These are phyloP conservation scores for Halcyon smyrnensis DNA, from an alignment of 2,797 vertebrate species.

Conservation along the genomic window DNA sequence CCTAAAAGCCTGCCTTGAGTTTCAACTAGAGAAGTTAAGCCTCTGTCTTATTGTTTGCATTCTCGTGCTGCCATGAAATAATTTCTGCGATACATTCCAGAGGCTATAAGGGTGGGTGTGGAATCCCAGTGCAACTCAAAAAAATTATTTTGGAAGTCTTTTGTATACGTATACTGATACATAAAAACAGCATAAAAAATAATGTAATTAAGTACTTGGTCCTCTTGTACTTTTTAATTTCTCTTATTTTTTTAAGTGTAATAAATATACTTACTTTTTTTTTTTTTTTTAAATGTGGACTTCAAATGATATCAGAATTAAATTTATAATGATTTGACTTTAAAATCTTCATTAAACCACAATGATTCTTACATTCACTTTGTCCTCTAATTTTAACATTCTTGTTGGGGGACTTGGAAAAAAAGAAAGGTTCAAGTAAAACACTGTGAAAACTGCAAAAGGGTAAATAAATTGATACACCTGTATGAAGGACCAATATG, in stretches of 20 bases:
- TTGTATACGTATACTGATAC: background rate
- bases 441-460: background rate
- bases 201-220: accelerated
- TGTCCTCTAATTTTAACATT: background rate
- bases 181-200: background rate
- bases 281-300: too few relatives aligned
- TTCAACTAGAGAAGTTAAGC: background rate
- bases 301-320: background rate
- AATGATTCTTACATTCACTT: background rate
- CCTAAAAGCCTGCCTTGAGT: background rate
- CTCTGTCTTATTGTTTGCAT: background rate
- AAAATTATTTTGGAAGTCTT: background rate
- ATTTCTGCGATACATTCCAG: background rate
- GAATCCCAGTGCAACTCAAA: background rate
- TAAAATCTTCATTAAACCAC: background rate
- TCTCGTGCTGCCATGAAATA: background rate
- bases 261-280: background rate
- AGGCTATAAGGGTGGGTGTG: background rate
- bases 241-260: background rate
- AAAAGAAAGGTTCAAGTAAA: background rate
- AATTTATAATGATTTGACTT: background rate
- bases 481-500: background rate
- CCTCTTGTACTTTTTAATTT: background rate
- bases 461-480: background rate
- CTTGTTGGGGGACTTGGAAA: accelerated